phyloP scores from a whole-genome alignment of 2,797 vertebrate genomes.

The Chiloscyllium punctatum region DNA sequence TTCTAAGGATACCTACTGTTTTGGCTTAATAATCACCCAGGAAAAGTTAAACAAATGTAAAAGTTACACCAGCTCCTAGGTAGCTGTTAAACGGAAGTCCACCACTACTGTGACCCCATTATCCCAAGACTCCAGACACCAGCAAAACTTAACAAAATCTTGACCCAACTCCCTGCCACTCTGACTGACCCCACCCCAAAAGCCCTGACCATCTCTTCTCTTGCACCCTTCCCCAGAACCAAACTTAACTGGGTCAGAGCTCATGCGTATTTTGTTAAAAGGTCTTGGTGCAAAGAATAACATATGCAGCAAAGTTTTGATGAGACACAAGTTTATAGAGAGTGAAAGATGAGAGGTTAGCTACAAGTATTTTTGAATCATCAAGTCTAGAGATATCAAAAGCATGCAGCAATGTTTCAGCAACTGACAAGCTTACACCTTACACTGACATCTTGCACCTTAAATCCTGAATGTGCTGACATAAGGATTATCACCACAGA shows the following conservation, averaged over 20 bases:
- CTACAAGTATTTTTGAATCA: neutral
- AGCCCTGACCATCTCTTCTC: no score
- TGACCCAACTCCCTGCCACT: no score
- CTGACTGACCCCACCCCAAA: no score
- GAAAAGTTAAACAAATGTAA: no score
- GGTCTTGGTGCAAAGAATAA: neutral
- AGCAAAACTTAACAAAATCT: no score
- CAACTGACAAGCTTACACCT: neutral
- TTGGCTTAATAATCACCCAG: no score
- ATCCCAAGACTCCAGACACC: no score
- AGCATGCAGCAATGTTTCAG: neutral
- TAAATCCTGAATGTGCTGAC: neutral
- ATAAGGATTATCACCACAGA: neutral
- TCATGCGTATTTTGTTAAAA: neutral
- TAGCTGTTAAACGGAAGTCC: no score
- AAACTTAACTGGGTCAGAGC: neutral
- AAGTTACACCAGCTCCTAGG: no score
- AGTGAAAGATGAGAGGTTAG: neutral
- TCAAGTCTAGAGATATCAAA: neutral
- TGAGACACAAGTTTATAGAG: neutral
- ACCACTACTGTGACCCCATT: no score
- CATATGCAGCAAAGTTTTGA: neutral
- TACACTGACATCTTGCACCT: neutral
- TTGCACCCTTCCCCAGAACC: no score
- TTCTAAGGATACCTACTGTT: no score